phyloP scores from a whole-genome alignment of 1,140 invertebrate genomes.

The Lordiphosa mommai region DNA sequence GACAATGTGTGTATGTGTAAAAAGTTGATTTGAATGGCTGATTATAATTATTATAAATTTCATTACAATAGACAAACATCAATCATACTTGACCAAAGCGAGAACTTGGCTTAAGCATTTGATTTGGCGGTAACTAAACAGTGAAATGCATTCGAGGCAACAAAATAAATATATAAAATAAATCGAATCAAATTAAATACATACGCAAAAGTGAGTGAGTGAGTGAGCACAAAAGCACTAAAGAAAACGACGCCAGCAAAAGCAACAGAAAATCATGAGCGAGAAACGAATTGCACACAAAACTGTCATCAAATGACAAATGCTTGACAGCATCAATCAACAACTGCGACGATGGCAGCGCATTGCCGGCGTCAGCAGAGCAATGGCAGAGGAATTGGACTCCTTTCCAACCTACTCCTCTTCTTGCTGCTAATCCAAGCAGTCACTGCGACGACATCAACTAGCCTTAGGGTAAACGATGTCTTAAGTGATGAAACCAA shows the following conservation, averaged over 20 bases:
- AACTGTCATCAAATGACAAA: conserved; percentile 80
- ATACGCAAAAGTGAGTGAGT: conserved; percentile 31
- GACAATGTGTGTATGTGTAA: conserved; percentile 9
- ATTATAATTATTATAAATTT: neutral
- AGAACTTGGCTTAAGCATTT: no score
- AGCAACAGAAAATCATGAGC: conserved; percentile 62
- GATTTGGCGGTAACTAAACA: conserved; percentile 16
- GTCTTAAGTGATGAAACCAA: conserved; percentile 26
- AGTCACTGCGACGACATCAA: conserved; percentile 40
- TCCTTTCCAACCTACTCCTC: conserved; percentile 12
- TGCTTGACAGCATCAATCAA: conserved; percentile 79
- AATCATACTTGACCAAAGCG: conserved; percentile 3
- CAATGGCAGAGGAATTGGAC: conserved; percentile 22
- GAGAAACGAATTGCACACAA: conserved; percentile 79
- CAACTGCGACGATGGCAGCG: conserved; percentile 42
- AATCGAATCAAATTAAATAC: conserved; percentile 27
- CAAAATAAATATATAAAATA: conserved; percentile 32
- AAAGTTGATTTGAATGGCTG: neutral
- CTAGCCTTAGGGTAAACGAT: conserved; percentile 5
- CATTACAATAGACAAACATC: neutral
- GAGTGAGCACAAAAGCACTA: conserved; percentile 12
- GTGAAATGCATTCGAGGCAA: conserved; percentile 56
- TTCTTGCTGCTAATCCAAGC: conserved; percentile 43
- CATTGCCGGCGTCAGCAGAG: conserved; percentile 52
- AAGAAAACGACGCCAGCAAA: conserved; percentile 2